A percentile compares a stretch with the other conserved stretches of the same genome.
phyloP scores from a whole-genome alignment of 2,113 vertebrate genomes.

The Ailurus styani region DNA sequence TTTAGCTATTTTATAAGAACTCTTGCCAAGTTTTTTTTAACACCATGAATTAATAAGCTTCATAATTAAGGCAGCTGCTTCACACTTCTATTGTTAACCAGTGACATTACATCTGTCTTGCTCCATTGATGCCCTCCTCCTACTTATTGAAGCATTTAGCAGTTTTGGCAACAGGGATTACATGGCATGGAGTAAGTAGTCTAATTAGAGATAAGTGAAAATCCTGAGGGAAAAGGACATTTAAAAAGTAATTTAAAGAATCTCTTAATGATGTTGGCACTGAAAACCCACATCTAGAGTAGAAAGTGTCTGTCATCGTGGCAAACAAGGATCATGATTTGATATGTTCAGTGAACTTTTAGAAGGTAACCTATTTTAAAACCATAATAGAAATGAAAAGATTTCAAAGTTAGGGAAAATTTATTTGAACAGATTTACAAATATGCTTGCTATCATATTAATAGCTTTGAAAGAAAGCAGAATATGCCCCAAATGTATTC shows the following conservation, averaged over 20 bases:
- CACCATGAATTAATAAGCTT: constrained; percentile 85
- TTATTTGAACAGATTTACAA: constrained; percentile 18
- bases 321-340: constrained; percentile 55
- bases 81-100: constrained; percentile 87
- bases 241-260: constrained; percentile 86
- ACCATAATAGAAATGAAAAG: constrained; percentile 29
- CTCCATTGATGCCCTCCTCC: constrained; percentile 81
- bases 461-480: background rate
- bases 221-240: constrained; percentile 81
- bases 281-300: constrained; percentile 68
- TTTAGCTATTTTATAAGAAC: constrained; percentile 73
- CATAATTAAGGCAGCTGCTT: constrained; percentile 86
- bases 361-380: constrained; percentile 50
- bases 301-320: constrained; percentile 63
- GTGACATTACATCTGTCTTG: constrained; percentile 89
- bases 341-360: constrained; percentile 47
- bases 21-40: constrained; percentile 71
- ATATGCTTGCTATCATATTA: constrained; percentile 19
- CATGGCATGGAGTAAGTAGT: constrained; percentile 85
- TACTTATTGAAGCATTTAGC: constrained; percentile 86
- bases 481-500: background rate
- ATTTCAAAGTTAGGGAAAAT: background rate
- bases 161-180: constrained; percentile 88
- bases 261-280: constrained; percentile 84
- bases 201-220: constrained; percentile 89